phyloP scores from a whole-genome alignment of 2,888 invertebrate genomes.

The Pseudococcus jackbeardsleyi region DNA sequence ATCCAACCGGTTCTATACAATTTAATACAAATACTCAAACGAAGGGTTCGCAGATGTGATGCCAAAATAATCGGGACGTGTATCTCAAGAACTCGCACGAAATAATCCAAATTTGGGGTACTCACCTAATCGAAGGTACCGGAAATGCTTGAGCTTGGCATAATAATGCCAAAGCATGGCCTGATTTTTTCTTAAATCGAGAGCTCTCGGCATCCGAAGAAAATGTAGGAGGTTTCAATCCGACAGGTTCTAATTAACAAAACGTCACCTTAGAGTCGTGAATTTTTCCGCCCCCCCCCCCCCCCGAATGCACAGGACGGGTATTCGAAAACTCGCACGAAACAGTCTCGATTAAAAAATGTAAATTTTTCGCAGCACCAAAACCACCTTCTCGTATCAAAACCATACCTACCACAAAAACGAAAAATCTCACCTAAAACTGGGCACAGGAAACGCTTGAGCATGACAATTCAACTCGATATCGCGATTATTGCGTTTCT shows the following conservation, averaged over 20 bases:
- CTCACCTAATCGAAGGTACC: constrained; percentile 75
- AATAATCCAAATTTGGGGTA: background rate
- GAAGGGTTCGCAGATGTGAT: background rate
- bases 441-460: constrained; percentile 74
- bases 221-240: constrained; percentile 75
- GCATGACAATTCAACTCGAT: constrained; percentile 69
- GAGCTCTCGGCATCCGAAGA: constrained; percentile 75
- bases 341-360: background rate
- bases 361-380: background rate
- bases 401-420: background rate
- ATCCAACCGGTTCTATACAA: constrained; percentile 72
- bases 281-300: background rate
- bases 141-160: constrained; percentile 82
- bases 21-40: constrained; percentile 2
- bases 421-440: constrained; percentile 61
- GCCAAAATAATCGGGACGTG: constrained; percentile 7
- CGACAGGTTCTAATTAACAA: constrained; percentile 72
- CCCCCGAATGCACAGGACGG: background rate
- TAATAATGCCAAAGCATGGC: constrained; percentile 75
- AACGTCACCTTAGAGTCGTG: background rate
- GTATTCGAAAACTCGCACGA: constrained; percentile 40
- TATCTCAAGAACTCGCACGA: constrained; percentile 26
- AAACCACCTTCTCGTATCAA: background rate
- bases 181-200: constrained; percentile 73
- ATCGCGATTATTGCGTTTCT: constrained; percentile 65